Conservation (phyloP, 2,888 invertebrate species). For the Parthenolecanium corni region DNA sequence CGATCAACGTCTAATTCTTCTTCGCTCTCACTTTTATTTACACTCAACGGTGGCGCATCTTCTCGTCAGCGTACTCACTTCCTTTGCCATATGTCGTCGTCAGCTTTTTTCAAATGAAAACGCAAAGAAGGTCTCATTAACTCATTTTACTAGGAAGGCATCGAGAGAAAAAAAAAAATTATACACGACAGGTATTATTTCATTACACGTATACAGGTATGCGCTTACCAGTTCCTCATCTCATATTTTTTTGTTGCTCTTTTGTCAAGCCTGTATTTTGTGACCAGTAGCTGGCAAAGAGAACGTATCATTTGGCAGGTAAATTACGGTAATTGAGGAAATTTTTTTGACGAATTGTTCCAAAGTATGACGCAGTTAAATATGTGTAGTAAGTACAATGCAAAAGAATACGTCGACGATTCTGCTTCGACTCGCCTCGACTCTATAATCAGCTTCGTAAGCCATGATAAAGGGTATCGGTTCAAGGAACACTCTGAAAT, state of each 20-base stretch:
- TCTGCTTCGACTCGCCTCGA: too few species aligned
- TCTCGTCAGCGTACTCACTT: too few species aligned
- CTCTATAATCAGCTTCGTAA: too few species aligned
- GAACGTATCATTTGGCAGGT: conserved; percentile 9
- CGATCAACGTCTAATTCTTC: too few species aligned
- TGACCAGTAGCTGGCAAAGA: conserved; percentile 12
- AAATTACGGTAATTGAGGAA: conserved; percentile 18
- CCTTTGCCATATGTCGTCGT: conserved; percentile 17
- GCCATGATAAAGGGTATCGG: too few species aligned
- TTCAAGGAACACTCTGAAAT: too few species aligned
- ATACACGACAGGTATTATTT: conserved; percentile 20
- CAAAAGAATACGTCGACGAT: too few species aligned
- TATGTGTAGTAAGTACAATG: too few species aligned
- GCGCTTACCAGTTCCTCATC: too few species aligned
- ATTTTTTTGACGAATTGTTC: conserved; percentile 14
- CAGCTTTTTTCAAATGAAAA: conserved; percentile 8
- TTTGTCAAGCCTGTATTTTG: conserved; percentile 1
- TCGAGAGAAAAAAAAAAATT: conserved; percentile 16
- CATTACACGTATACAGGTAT: too few species aligned
- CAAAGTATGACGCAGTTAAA: conserved; percentile 20
- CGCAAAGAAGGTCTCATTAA: conserved; percentile 22
- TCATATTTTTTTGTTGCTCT: not conserved
- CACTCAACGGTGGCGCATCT: too few species aligned
- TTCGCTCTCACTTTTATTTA: too few species aligned
- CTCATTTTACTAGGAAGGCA: conserved; percentile 23